phyloP scores from a whole-genome alignment of 1,140 invertebrate genomes.

The Neoseiulus cucumeris region DNA sequence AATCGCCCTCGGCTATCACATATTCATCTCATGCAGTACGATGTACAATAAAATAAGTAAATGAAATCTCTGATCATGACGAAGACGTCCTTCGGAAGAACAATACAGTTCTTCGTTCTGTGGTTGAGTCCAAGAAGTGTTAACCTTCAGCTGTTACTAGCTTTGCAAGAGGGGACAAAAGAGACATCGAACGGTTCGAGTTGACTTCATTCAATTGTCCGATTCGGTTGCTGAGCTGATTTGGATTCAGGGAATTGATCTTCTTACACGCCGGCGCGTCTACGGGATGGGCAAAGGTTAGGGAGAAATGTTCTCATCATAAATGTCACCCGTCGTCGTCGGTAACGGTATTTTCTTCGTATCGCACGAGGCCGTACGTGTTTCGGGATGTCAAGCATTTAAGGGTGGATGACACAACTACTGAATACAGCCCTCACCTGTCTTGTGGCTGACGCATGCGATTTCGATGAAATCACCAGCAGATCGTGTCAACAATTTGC shows the following conservation, averaged over 20 bases:
- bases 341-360: too few species aligned
- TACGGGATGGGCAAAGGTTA: not conserved
- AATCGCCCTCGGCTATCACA: too few species aligned
- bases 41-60: too few species aligned
- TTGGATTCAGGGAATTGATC: not conserved
- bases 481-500: not conserved
- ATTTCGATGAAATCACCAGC: conserved; percentile 9
- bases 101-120: too few species aligned
- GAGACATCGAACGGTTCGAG: conserved; percentile 2
- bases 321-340: too few species aligned
- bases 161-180: not conserved
- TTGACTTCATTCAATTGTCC: conserved; percentile 8
- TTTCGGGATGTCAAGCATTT: too few species aligned
- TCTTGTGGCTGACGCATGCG: not conserved
- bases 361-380: too few species aligned
- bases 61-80: too few species aligned
- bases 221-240: not conserved
- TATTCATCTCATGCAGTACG: too few species aligned
- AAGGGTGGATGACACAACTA: too few species aligned
- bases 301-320: too few species aligned
- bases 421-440: not conserved
- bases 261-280: not conserved
- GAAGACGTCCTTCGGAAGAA: too few species aligned
- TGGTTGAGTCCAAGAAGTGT: not conserved
- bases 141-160: conserved; percentile 4